Conservation (phyloP, 2,888 invertebrate species). For the Strigamia crassipes region DNA sequence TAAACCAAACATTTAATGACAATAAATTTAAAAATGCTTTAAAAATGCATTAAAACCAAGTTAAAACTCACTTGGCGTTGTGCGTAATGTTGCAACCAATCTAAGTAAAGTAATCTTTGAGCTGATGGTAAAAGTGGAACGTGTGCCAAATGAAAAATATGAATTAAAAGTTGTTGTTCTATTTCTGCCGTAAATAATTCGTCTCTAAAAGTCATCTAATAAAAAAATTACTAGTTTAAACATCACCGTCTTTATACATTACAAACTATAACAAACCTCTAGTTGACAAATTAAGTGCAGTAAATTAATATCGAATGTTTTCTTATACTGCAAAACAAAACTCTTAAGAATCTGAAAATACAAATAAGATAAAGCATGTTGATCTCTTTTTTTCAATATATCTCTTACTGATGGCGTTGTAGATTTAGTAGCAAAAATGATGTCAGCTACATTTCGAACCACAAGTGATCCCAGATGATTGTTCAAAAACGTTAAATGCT, state of each 20-base stretch:
- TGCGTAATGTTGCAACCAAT: not conserved
- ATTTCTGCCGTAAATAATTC: not conserved
- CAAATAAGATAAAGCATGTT: not conserved
- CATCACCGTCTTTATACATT: not conserved
- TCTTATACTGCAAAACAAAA: not conserved
- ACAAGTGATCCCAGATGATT: not conserved
- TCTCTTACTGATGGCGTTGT: not conserved
- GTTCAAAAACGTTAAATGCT: not conserved
- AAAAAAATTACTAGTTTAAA: not conserved
- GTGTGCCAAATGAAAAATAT: not conserved
- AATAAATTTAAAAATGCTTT: not conserved
- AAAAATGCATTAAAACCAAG: too few relatives aligned
- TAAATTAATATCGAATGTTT: not conserved
- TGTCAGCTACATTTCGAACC: not conserved
- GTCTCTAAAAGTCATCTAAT: not conserved
- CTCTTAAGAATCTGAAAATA: not conserved
- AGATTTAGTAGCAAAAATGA: not conserved
- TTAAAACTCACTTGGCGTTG: not conserved
- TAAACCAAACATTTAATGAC: not conserved
- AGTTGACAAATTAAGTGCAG: not conserved
- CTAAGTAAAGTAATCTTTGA: not conserved
- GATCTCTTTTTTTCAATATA: not conserved
- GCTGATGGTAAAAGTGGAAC: not conserved
- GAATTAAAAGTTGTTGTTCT: not conserved
- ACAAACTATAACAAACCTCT: not conserved